Evolutionary conservation across 2,113 vertebrate species (phyloP).

Genomic region (Hemiscyllium ocellatum): DNA sequence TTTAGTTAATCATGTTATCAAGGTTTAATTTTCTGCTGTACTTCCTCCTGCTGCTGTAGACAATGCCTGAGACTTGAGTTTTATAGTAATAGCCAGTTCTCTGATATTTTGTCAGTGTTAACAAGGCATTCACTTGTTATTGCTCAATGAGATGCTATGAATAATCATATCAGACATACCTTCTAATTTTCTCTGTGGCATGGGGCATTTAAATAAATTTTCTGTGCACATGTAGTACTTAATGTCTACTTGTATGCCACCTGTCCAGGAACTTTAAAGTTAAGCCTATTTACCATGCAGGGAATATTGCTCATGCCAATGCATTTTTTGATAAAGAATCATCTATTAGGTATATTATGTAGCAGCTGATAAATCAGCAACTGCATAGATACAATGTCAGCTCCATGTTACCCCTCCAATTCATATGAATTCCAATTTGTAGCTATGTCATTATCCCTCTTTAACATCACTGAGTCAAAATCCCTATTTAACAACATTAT

Average conservation of each 20-base stretch:
- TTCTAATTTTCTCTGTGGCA: background rate
- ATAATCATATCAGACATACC: background rate
- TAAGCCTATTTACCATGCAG: background rate
- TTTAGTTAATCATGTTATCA: background rate
- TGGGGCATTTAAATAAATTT: background rate
- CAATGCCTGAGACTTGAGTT: background rate
- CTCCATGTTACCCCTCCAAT: background rate
- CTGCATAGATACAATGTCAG: background rate
- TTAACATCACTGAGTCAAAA: background rate
- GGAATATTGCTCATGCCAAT: background rate
- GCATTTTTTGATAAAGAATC: background rate
- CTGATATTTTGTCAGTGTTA: background rate
- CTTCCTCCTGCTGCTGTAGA: background rate
- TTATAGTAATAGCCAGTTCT: background rate
- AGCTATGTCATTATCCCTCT: background rate
- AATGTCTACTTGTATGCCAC: background rate
- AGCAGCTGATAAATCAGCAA: background rate
- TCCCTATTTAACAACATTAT: background rate
- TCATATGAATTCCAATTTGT: background rate
- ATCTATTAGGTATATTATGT: background rate
- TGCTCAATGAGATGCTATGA: background rate
- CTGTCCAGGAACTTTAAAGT: background rate
- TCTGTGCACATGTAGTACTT: background rate
- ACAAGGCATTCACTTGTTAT: background rate
- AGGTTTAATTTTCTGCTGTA: background rate